These are phyloP conservation scores for Exocentrus adspersus DNA, from an alignment of 2,888 invertebrate species.

Conservation along the genomic window DNA sequence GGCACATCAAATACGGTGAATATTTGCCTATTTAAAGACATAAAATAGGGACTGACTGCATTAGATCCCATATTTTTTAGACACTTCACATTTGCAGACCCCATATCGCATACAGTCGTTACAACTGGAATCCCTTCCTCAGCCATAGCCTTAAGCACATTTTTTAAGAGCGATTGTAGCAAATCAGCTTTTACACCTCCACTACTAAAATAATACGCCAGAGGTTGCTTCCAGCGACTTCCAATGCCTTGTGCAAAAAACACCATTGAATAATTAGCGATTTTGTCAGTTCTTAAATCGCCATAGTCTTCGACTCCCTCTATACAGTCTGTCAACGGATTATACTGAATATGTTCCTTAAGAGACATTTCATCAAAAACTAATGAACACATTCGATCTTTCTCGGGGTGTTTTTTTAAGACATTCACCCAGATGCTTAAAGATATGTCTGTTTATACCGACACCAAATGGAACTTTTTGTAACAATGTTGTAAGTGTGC, in stretches of 20 bases:
- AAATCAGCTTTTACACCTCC: background rate
- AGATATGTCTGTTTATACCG: constrained; percentile 27
- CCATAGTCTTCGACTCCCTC: constrained; percentile 22
- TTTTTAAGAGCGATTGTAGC: background rate
- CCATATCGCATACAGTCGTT: constrained; percentile 41
- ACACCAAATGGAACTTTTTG: constrained; percentile 19
- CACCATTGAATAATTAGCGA: constrained; percentile 25
- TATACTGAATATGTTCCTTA: constrained; percentile 19
- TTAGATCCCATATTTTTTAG: constrained; percentile 24
- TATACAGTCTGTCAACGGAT: constrained; percentile 11
- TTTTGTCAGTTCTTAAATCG: constrained; percentile 6
- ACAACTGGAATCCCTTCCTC: constrained; percentile 31
- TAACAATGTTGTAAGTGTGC: constrained; percentile 10
- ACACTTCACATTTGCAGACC: constrained; percentile 36
- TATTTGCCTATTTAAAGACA: constrained; percentile 23
- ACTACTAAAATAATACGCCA: constrained; percentile 1
- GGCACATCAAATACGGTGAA: constrained; percentile 32
- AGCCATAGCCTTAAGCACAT: constrained; percentile 32
- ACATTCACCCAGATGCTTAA: constrained; percentile 17
- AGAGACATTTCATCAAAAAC: constrained; percentile 29
- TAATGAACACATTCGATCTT: constrained; percentile 12
- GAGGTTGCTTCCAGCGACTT: constrained; percentile 4
- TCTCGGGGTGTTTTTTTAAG: background rate
- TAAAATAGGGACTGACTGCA: constrained; percentile 19
- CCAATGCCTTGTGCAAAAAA: constrained; percentile 23